Evolutionary conservation across 2,888 invertebrate genomes (phyloP).

Genomic region (Lobophora halterata): DNA sequence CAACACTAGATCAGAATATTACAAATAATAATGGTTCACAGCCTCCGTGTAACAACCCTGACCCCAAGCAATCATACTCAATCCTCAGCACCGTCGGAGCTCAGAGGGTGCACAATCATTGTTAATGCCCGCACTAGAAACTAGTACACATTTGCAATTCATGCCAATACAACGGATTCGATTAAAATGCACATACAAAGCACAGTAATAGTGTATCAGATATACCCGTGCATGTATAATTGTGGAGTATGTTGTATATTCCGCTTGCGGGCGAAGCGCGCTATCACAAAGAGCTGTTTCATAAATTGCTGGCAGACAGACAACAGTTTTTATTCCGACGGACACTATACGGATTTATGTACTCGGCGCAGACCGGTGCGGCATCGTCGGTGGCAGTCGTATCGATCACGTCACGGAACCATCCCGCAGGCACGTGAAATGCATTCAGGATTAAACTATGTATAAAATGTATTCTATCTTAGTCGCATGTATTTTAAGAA

Average conservation of each 20-base stretch:
- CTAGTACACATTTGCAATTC: conserved; percentile 12
- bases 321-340: conserved; percentile 44
- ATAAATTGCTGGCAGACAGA: conserved; percentile 46
- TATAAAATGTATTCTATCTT: conserved; percentile 22
- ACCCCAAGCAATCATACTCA: conserved; percentile 12
- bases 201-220: conserved; percentile 5
- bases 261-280: conserved; percentile 18
- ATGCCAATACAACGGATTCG: conserved; percentile 7
- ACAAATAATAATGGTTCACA: conserved; percentile 1
- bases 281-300: conserved; percentile 47
- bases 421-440: conserved; percentile 36
- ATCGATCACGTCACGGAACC: conserved; percentile 47
- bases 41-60: conserved; percentile 5
- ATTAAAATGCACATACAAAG: conserved; percentile 16
- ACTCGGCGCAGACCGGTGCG: conserved; percentile 8
- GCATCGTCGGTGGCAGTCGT: conserved; percentile 32
- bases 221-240: conserved; percentile 12
- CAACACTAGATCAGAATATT: too few species aligned
- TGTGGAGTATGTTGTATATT: conserved; percentile 2
- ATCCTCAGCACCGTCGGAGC: conserved; percentile 8
- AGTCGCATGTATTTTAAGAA: not conserved
- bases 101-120: conserved; percentile 3
- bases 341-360: conserved; percentile 40
- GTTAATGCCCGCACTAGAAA: conserved; percentile 3
- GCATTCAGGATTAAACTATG: conserved; percentile 35